phyloP scores from a whole-genome alignment of 2,888 invertebrate species.

The Tuta absoluta region DNA sequence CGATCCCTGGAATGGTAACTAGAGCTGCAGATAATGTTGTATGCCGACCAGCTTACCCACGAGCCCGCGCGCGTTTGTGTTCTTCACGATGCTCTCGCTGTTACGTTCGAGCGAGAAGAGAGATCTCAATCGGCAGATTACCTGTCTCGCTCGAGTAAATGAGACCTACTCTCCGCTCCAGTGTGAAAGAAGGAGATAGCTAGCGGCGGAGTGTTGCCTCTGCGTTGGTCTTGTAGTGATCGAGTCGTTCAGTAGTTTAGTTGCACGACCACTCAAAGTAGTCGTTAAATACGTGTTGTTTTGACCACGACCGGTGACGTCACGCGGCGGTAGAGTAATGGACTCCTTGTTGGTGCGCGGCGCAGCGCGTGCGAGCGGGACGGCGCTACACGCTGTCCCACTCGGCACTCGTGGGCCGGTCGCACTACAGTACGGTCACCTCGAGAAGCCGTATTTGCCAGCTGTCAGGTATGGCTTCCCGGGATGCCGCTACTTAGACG shows the following conservation, averaged over 20 bases:
- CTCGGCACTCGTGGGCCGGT: background rate
- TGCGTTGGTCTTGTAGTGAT: conserved; percentile 9
- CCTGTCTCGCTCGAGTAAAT: too few species aligned
- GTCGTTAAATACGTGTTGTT: conserved; percentile 15
- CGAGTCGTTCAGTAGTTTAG: conserved; percentile 32
- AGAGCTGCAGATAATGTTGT: too few species aligned
- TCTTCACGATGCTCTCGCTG: too few species aligned
- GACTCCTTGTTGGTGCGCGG: background rate
- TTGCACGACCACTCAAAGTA: conserved; percentile 28
- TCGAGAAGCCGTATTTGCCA: too few species aligned
- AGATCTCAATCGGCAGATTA: too few species aligned
- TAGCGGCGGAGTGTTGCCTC: background rate
- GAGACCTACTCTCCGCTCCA: background rate
- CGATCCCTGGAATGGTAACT: too few species aligned
- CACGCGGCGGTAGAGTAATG: background rate
- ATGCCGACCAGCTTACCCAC: too few species aligned
- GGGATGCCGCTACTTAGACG: background rate
- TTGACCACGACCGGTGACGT: conserved; percentile 55
- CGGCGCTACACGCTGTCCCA: background rate
- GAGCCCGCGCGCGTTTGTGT: too few species aligned
- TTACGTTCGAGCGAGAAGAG: too few species aligned
- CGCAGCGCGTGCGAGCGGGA: background rate
- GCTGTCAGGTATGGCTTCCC: too few species aligned
- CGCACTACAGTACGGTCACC: too few species aligned
- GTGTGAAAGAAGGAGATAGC: background rate